Evolutionary conservation across 64 coral and sea anemone species (phyloP), one percentile per base, ranked within the genome.

Genomic region (Catalaphyllia jardinei): DNA sequence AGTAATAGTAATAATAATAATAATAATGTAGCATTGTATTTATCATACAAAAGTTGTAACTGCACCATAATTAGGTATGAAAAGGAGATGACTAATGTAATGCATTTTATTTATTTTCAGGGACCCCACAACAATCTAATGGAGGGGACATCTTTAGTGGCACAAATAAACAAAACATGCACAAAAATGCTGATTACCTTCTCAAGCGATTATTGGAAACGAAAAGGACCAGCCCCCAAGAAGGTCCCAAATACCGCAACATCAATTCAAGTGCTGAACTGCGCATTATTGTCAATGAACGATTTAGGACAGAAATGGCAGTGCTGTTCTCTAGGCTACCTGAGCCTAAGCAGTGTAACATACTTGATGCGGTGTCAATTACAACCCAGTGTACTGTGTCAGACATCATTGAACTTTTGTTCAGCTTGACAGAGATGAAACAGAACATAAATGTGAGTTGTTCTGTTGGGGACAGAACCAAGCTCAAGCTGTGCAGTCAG

Each of bases 251-350:
- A 11, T 69, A 49, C 38, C 38, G 38, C 18, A 69, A 84, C 33
- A 84, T n/a, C 24, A 50, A 20, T 50, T 51, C 62, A 50, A 35
- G 13, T 19, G 38, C 20, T 25, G 30, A 83, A 5, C 42, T 87
- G 52, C 60, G 24, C n/a, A 51, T 31, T 35, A 28, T 94, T 31
- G 76, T 98, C 9, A 54, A 42, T 4, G 30, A 38, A 59, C 82
- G 74, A 60, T 92, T 98, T 42, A 89, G 87, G 39, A 86, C 38
- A 6, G 95, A 98, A 94, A 98, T 98, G 92, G 42, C 46, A 28
- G 67, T 64, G 13, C 62, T 98, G 67, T 94, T 94, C 20, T 89
- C 85, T 50, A 65, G 30, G 76, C 92, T 94, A 31, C 78, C 85
- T 79, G 30, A 85, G 42, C 29, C 59, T 52, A 74, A 89, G 16